Evolutionary conservation across 1,140 invertebrate species (phyloP), one percentile per base, ranked within the genome.

Genomic region (Saccostrea echinata): DNA sequence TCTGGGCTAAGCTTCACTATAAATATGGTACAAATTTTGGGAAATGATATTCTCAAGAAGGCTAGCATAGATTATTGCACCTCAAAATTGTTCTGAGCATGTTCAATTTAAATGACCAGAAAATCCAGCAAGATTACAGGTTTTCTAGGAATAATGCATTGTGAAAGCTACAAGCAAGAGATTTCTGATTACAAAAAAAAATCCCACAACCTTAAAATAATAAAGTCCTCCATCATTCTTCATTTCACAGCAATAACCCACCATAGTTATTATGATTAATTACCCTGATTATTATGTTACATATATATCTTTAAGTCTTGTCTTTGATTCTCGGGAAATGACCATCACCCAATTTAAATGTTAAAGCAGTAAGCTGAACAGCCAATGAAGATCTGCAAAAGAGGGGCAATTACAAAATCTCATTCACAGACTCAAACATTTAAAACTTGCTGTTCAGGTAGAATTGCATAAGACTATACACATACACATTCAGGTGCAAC

Each of bases 201-300:
- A 61, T 76, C 68, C 68, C 68, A 76, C 68, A 76, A 76, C 68
- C 68, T 27, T 76, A 24, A 30, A 76, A 13, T 30, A 76, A 30
- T 27, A 76, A 76, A 61, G 21, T 18, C 55, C 21, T 61, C n/a
- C 55, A 61, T 76, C 30, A 13, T 71, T 71, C 68, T 71, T 24
- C 27, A 76, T 76, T 27, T 76, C 13, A 12, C 43, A 30, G 30
- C 18, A 76, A 76, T 76, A 21, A 13, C 57, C 68, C 30, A 33
- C 68, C 68, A 8, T 9, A 6, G 43, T 43, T 4, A 43, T 43
- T 76, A 30, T 30, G 24, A 76, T 76, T 16, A 33, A 76, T 76
- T 30, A 76, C 11, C 68, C 68, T 76, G 68, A 43, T 43, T 43
- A 43, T 43, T 43, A 43, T 43, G 30, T 76, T 76, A 76, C 11